Conservation (phyloP, 1,140 invertebrate genomes). For the Oncopodura yosiiana region DNA sequence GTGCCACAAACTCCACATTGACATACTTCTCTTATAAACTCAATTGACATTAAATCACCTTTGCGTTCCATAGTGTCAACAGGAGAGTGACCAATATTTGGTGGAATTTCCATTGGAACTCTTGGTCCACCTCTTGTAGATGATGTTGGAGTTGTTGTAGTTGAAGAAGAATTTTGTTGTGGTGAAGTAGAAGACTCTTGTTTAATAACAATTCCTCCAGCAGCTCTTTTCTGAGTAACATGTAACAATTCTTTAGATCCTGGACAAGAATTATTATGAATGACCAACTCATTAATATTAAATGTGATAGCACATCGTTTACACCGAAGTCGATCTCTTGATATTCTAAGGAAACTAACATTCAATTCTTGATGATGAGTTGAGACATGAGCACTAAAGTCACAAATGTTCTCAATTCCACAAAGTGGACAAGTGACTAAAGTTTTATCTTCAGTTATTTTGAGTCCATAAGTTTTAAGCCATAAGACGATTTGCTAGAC, state of each 20-base stretch:
- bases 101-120: constrained; percentile 8
- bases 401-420: constrained; percentile 7
- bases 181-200: neutral
- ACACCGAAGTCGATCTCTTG: constrained; percentile 8
- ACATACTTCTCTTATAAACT: constrained; percentile 2
- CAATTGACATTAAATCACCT: constrained; percentile 10
- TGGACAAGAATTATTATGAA: constrained; percentile 21
- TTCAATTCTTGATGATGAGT: constrained; percentile 23
- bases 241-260: constrained; percentile 11
- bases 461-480: neutral
- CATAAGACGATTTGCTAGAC: constrained; percentile 17
- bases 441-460: constrained; percentile 9
- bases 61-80: constrained; percentile 27
- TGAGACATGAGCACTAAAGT: constrained; percentile 21
- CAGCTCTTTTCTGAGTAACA: constrained; percentile 1
- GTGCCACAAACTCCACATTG: constrained; percentile 25
- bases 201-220: neutral
- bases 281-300: constrained; percentile 23
- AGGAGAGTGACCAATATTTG: constrained; percentile 24
- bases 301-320: constrained; percentile 27
- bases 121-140: neutral
- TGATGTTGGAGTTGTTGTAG: neutral
- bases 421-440: constrained; percentile 28
- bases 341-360: constrained; percentile 17
- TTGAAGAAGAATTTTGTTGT: neutral